Conservation (phyloP, 2,888 invertebrate genomes). For the Leucophora obtusa region DNA sequence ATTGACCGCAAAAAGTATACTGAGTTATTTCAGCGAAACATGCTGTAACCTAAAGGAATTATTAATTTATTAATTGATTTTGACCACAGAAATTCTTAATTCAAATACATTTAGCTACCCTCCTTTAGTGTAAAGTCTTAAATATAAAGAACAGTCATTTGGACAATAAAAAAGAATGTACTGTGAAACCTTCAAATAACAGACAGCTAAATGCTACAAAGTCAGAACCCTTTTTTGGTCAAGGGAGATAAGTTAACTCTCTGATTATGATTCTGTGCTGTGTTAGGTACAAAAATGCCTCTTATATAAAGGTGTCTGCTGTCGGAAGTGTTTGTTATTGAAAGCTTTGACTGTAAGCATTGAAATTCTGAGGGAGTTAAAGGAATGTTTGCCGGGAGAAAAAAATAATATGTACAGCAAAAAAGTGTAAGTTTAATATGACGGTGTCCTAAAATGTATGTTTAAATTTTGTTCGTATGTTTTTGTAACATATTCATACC, state of each 20-base stretch:
- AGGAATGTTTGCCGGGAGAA: background rate
- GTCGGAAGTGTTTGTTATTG: no score
- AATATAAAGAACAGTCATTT: background rate
- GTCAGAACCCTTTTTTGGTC: no score
- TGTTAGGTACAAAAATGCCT: no score
- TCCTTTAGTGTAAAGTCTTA: constrained; percentile 17
- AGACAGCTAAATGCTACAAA: no score
- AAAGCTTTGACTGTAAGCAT: no score
- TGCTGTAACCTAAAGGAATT: constrained; percentile 59
- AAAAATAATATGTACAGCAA: background rate
- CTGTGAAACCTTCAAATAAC: no score
- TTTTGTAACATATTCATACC: constrained; percentile 15
- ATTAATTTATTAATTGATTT: constrained; percentile 74
- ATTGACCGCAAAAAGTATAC: no score
- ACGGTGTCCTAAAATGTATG: constrained; percentile 17
- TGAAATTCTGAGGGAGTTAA: constrained; percentile 19
- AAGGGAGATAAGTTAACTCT: no score
- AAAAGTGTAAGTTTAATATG: constrained; percentile 34
- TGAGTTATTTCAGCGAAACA: no score
- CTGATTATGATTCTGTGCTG: no score
- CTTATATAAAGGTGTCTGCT: no score
- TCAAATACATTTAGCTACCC: constrained; percentile 35
- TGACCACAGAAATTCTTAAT: constrained; percentile 40
- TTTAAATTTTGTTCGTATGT: constrained; percentile 17
- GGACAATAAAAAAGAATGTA: background rate